Evolutionary conservation across 2,113 vertebrate species (phyloP).

Genomic region (Pandion haliaetus): DNA sequence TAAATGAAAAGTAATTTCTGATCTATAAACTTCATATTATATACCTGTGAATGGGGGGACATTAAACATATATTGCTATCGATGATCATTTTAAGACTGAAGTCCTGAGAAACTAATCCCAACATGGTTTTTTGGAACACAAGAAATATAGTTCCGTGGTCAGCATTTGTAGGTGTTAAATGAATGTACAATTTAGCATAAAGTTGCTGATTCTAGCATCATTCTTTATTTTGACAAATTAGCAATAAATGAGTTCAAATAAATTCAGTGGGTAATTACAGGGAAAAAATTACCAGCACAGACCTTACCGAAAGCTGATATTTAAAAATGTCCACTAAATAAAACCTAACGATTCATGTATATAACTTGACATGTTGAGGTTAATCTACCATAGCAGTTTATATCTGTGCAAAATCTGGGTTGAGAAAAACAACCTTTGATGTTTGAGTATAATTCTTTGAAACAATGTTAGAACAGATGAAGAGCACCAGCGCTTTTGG

Average conservation of each 20-base stretch:
- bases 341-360: not conserved
- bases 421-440: not conserved
- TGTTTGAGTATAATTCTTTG: not conserved
- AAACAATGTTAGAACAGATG: not conserved
- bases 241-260: not conserved
- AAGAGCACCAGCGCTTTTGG: not conserved
- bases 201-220: constrained; percentile 3
- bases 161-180: not conserved
- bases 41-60: not conserved
- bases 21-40: not conserved
- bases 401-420: not conserved
- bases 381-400: constrained; percentile 28
- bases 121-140: not conserved
- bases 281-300: not conserved
- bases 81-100: not conserved
- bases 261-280: not conserved
- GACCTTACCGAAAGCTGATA: not conserved
- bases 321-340: not conserved
- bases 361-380: not conserved
- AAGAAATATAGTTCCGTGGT: not conserved
- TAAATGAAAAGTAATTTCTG: not conserved
- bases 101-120: not conserved
- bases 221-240: constrained; percentile 47
- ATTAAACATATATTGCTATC: not conserved
- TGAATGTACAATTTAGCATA: constrained; percentile 10